These are phyloP conservation scores for Meiosimyza decipiens DNA, from an alignment of 2,888 invertebrate species.

Conservation along the genomic window DNA sequence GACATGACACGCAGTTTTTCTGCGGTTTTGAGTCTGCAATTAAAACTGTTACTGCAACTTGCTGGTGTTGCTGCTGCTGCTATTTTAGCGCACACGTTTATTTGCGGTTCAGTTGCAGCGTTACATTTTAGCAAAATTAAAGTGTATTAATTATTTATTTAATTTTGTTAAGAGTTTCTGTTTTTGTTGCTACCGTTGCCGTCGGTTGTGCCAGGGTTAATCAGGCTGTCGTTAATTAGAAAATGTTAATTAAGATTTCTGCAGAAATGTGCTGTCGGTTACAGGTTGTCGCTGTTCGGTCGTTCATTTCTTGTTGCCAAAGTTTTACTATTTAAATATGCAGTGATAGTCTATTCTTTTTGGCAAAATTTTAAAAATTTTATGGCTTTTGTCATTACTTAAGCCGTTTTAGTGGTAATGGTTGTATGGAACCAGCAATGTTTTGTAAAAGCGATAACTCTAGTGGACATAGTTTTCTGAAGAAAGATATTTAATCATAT, in stretches of 20 bases:
- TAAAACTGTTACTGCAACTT: conserved; percentile 5
- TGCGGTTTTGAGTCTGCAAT: background rate
- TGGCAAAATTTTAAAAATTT: too few species aligned
- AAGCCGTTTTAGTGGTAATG: too few species aligned
- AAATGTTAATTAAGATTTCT: conserved; percentile 10
- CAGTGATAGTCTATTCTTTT: background rate
- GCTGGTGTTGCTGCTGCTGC: background rate
- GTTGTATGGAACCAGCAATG: too few species aligned
- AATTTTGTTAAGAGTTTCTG: conserved; percentile 21
- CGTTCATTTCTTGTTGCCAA: background rate
- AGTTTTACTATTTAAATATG: background rate
- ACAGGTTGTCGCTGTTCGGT: too few species aligned
- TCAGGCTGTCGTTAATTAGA: conserved; percentile 31
- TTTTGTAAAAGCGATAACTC: too few species aligned
- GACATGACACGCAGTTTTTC: background rate
- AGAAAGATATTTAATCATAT: too few species aligned
- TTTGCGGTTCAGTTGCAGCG: conserved; percentile 7
- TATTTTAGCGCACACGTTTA: conserved; percentile 8
- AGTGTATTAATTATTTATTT: conserved; percentile 36
- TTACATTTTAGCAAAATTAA: conserved; percentile 31
- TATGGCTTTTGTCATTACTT: too few species aligned
- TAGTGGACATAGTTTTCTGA: too few species aligned
- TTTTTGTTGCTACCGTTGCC: background rate
- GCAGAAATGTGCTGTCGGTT: background rate
- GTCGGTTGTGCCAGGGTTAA: conserved; percentile 1